A percentile compares a stretch with the other conserved stretches of the same genome.
These are phyloP conservation scores for Lampropteryx suffumata DNA, from an alignment of 2,888 invertebrate genomes.

Conservation along the genomic window DNA sequence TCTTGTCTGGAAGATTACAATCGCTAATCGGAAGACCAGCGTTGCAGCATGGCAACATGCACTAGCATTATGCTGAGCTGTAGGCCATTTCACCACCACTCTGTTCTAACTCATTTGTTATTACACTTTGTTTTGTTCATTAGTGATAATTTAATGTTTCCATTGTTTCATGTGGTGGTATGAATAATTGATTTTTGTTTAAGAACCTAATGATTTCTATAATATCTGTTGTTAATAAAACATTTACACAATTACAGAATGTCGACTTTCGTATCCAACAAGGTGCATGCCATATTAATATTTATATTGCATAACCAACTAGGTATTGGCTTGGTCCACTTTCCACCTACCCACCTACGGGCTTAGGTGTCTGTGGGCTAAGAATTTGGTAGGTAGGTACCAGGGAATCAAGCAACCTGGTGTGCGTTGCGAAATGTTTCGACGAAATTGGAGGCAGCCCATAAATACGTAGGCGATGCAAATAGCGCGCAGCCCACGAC, in stretches of 20 bases:
- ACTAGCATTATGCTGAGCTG: no score
- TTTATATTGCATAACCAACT: conserved; percentile 66
- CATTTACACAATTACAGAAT: conserved; percentile 55
- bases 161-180: no score
- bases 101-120: no score
- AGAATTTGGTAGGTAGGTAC: conserved; percentile 73
- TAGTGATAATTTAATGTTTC: no score
- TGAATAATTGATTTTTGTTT: no score
- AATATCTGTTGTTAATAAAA: no score
- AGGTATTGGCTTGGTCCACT: conserved; percentile 59
- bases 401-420: conserved; percentile 48
- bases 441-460: conserved; percentile 49
- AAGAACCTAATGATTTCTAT: no score
- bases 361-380: conserved; percentile 60
- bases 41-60: no score
- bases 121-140: no score
- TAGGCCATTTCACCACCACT: no score
- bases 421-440: conserved; percentile 65
- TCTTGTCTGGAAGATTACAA: no score
- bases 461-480: conserved; percentile 58
- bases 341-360: conserved; percentile 74
- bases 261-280: conserved; percentile 66
- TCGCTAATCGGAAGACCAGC: no score
- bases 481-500: conserved; percentile 54
- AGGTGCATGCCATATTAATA: conserved; percentile 60